phyloP scores from a whole-genome alignment of 2,888 invertebrate genomes.

The Abscondita cerata region DNA sequence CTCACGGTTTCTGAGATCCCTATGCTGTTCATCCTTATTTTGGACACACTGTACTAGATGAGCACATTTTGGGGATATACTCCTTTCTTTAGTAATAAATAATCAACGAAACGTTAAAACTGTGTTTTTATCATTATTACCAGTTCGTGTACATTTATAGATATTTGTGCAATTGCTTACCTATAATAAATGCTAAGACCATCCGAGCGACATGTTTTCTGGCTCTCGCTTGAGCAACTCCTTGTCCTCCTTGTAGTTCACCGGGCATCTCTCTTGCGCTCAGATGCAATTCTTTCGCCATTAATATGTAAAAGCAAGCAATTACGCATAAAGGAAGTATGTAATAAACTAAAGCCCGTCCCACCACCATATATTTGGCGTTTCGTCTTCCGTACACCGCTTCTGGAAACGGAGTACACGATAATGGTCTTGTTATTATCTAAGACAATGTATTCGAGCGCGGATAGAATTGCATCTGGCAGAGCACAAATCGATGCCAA shows the following conservation, averaged over 20 bases:
- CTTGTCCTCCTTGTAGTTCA: constrained; percentile 76
- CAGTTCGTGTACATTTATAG: no score
- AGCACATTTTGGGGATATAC: no score
- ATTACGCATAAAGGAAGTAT: constrained; percentile 85
- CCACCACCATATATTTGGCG: constrained; percentile 62
- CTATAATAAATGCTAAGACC: constrained; percentile 83
- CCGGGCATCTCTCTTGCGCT: constrained; percentile 84
- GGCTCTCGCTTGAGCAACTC: constrained; percentile 72
- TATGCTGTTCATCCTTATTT: no score
- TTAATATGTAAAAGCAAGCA: constrained; percentile 78
- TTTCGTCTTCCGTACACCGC: constrained; percentile 61
- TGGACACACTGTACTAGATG: no score
- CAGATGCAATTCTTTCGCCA: constrained; percentile 84
- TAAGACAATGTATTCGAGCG: constrained; percentile 62
- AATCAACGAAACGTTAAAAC: no score
- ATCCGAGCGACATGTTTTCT: constrained; percentile 82
- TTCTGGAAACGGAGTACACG: constrained; percentile 75
- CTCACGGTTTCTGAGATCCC: no score
- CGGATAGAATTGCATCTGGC: constrained; percentile 77
- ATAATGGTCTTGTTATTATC: constrained; percentile 68
- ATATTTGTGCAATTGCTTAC: no score
- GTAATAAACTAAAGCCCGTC: constrained; percentile 78
- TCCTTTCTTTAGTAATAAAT: no score
- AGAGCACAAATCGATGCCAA: constrained; percentile 77
- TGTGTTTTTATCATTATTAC: no score